Evolutionary conservation across 2,797 vertebrate species (phyloP).

Genomic region (Triplophysa bombifrons): DNA sequence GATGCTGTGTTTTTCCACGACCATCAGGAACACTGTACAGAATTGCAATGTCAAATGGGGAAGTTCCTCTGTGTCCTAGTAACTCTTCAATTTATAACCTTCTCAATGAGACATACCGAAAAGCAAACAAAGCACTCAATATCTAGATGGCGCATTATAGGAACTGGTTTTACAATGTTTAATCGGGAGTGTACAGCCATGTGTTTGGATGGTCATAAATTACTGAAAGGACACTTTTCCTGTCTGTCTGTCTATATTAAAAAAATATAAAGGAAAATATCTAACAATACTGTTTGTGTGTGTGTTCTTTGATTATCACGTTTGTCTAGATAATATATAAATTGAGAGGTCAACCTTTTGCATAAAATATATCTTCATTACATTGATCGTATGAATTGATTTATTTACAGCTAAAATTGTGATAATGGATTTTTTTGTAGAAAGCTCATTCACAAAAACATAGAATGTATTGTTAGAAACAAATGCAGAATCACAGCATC

Average conservation of each 20-base stretch:
- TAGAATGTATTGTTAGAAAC: background rate
- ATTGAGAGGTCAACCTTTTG: no score
- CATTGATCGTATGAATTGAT: no score
- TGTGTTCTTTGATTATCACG: background rate
- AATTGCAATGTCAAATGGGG: background rate
- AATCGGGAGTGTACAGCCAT: constrained; percentile 35
- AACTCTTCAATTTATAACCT: constrained; percentile 53
- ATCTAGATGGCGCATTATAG: constrained; percentile 35
- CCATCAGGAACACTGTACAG: background rate
- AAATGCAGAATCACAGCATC: background rate
- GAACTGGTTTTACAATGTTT: constrained; percentile 54
- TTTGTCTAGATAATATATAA: background rate
- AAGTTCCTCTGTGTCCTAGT: constrained; percentile 54
- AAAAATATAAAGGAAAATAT: no score
- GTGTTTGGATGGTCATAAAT: constrained; percentile 48
- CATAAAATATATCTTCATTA: no score
- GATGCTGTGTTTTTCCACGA: background rate
- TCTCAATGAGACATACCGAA: constrained; percentile 23
- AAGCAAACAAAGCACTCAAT: constrained; percentile 34
- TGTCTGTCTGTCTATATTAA: background rate
- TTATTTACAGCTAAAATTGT: no score
- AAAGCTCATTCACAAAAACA: no score
- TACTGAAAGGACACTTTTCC: background rate
- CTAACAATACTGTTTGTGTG: background rate
- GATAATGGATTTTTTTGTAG: no score